These are phyloP conservation scores for Leptonema lineaticorne DNA, from an alignment of 1,140 invertebrate species.

Conservation along the genomic window DNA sequence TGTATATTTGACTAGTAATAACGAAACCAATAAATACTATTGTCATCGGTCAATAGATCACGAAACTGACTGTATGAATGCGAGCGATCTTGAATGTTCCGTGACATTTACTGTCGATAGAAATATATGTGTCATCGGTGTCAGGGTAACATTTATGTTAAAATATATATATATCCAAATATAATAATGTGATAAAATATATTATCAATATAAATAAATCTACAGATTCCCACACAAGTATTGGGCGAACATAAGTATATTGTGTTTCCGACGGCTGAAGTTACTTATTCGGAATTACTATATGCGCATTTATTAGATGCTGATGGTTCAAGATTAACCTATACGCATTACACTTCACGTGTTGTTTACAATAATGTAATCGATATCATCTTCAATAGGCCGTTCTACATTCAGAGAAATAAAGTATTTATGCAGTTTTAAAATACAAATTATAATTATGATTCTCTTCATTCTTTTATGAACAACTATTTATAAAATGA, in stretches of 20 bases:
- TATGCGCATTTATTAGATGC: constrained; percentile 77
- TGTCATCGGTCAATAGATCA: constrained; percentile 64
- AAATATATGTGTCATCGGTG: constrained; percentile 72
- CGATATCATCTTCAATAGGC: constrained; percentile 76
- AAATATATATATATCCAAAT: neutral
- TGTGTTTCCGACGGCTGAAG: constrained; percentile 44
- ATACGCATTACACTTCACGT: constrained; percentile 76
- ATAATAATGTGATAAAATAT: neutral
- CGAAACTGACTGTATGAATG: constrained; percentile 68
- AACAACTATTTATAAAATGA: neutral
- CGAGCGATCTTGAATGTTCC: constrained; percentile 70
- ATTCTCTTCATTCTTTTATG: neutral
- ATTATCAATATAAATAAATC: neutral
- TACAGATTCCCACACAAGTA: constrained; percentile 63
- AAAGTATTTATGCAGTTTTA: constrained; percentile 54
- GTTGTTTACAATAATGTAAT: constrained; percentile 67
- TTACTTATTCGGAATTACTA: constrained; percentile 70
- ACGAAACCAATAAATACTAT: constrained; percentile 46
- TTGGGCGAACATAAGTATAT: constrained; percentile 51
- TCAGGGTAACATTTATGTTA: constrained; percentile 57
- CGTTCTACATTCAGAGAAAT: constrained; percentile 71
- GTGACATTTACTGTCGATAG: constrained; percentile 76
- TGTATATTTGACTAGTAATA: neutral
- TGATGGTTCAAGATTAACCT: constrained; percentile 72
- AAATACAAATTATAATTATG: too few relatives aligned